Evolutionary conservation across 1,140 invertebrate species (phyloP).

Genomic region (Hirudo medicinalis): DNA sequence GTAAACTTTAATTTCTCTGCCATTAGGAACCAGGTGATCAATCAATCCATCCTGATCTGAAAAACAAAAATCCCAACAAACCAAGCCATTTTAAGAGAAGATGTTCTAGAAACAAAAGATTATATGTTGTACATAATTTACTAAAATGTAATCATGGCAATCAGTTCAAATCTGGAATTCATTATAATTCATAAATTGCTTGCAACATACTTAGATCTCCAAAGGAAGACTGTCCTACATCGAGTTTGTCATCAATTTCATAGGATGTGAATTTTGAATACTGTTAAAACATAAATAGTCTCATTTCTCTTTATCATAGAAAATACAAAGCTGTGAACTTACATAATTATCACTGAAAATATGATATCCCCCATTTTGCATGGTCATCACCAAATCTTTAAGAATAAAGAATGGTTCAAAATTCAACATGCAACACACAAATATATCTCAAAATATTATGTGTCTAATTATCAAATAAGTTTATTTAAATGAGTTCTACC

Average conservation of each 20-base stretch:
- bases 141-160: not conserved
- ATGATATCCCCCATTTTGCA: conserved; percentile 25
- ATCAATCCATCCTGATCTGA: conserved; percentile 11
- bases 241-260: not conserved
- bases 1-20: conserved; percentile 8
- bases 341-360: conserved; percentile 42
- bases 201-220: conserved; percentile 49
- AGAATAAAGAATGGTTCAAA: not conserved
- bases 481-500: not conserved
- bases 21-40: conserved; percentile 2
- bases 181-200: conserved; percentile 24
- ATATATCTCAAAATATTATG: no score
- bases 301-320: not conserved
- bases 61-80: not conserved
- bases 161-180: not conserved
- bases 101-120: not conserved
- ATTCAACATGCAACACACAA: no score
- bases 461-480: no score
- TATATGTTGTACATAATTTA: not conserved
- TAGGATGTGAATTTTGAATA: not conserved
- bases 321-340: not conserved
- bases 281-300: not conserved
- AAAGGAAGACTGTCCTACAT: conserved; percentile 65
- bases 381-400: conserved; percentile 36
- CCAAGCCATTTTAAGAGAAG: not conserved